A percentile compares a stretch with the other conserved stretches of the same genome.
Evolutionary conservation across 2,797 vertebrate genomes (phyloP).

Genomic region (Euphonia xanthogaster): DNA sequence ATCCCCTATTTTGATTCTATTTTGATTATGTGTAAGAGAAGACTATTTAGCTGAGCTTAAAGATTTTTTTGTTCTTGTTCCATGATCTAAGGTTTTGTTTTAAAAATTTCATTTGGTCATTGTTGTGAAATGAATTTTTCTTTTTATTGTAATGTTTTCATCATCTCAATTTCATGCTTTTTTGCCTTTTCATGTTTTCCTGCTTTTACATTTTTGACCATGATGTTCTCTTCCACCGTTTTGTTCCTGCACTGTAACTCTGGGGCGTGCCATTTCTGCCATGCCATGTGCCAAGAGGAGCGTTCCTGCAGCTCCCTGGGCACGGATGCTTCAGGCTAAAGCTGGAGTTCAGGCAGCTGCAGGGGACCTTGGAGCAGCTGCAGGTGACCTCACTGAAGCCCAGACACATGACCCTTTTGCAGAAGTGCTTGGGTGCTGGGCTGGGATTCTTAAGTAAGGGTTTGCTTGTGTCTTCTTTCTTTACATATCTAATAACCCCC

Average conservation of each 20-base stretch:
- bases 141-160: not conserved
- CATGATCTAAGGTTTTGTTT: not conserved
- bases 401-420: not conserved
- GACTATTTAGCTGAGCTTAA: not conserved
- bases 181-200: not conserved
- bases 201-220: not conserved
- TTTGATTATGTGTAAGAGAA: not conserved
- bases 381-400: rapidly evolving
- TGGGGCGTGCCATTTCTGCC: rapidly evolving
- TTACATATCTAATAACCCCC: not conserved
- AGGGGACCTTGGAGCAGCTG: rapidly evolving
- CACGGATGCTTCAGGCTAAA: rapidly evolving
- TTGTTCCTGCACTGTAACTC: not conserved
- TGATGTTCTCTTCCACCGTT: rapidly evolving
- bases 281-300: rapidly evolving
- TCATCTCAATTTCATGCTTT: not conserved
- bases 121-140: not conserved
- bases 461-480: not conserved
- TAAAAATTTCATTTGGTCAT: not conserved
- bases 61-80: not conserved
- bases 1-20: not conserved
- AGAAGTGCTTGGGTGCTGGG: not conserved
- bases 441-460: not conserved
- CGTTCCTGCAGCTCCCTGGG: rapidly evolving
- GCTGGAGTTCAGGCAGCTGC: rapidly evolving